A percentile compares a stretch with the other conserved stretches of the same genome.
Evolutionary conservation across 2,888 invertebrate species (phyloP).

Genomic region (Tuberolachnus salignus): DNA sequence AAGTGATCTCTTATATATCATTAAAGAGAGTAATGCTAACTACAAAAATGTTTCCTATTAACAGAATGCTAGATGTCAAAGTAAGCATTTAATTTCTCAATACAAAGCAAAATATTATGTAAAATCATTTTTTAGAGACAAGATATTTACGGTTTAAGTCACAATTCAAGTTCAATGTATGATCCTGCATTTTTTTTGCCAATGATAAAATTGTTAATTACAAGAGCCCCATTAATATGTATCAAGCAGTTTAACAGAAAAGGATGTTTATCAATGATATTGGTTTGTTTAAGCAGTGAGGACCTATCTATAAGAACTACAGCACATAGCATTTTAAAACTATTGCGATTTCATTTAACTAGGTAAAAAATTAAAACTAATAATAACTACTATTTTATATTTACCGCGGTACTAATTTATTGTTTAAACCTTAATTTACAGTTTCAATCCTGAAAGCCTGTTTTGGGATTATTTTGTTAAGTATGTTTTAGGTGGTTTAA

Average conservation of each 20-base stretch:
- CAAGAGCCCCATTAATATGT: constrained; percentile 76
- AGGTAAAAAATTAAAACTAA: constrained; percentile 64
- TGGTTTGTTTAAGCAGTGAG: constrained; percentile 74
- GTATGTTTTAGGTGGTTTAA: constrained; percentile 26
- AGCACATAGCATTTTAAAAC: constrained; percentile 75
- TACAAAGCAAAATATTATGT: background rate
- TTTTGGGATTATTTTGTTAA: constrained; percentile 72
- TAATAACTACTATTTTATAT: constrained; percentile 2
- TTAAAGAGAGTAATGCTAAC: constrained; percentile 53
- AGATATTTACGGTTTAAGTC: background rate
- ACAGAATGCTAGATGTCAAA: constrained; percentile 58
- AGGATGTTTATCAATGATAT: constrained; percentile 74
- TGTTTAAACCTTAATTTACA: constrained; percentile 42
- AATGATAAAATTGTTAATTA: constrained; percentile 75
- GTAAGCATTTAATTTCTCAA: constrained; percentile 13
- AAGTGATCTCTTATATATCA: constrained; percentile 52
- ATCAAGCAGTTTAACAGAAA: constrained; percentile 73
- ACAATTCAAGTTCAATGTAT: constrained; percentile 67
- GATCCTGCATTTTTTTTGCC: constrained; percentile 85
- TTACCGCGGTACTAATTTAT: background rate
- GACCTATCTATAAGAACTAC: constrained; percentile 73
- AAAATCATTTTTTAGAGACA: constrained; percentile 23
- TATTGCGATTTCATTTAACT: constrained; percentile 76
- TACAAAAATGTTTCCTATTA: constrained; percentile 58
- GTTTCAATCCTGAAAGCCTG: constrained; percentile 70